Evolutionary conservation across 2,113 vertebrate species (phyloP).

Genomic region (Leucoraja erinaceus): DNA sequence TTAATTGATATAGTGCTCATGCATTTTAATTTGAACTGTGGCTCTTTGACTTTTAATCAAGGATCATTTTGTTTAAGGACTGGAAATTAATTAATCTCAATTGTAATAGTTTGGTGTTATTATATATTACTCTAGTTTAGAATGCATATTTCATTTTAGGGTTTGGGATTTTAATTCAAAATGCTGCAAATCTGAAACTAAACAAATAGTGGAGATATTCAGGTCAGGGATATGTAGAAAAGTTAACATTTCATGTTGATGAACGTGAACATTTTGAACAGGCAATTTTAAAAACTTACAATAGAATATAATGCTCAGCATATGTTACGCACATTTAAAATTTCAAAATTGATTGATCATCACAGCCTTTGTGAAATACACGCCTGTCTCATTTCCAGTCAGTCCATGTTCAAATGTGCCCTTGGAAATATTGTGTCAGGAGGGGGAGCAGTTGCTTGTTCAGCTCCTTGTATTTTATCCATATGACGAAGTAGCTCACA

Average conservation of each 20-base stretch:
- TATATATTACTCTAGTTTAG: not conserved
- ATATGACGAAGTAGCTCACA: not conserved
- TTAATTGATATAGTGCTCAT: not conserved
- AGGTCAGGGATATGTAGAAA: no score
- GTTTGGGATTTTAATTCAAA: not conserved
- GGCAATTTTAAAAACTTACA: no score
- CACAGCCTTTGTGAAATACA: no score
- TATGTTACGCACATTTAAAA: not conserved
- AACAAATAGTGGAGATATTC: no score
- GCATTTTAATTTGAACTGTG: not conserved
- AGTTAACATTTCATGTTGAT: no score
- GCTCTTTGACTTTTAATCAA: not conserved
- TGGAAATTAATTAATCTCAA: not conserved
- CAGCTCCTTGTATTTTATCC: not conserved
- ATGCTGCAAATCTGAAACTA: no score
- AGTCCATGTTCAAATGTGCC: no score
- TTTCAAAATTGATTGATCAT: not conserved
- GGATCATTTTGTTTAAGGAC: slow-evolving; percentile 23
- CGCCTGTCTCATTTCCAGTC: no score
- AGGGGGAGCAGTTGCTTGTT: not conserved
- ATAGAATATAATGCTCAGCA: not conserved
- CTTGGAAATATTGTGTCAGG: not conserved
- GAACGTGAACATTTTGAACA: not conserved
- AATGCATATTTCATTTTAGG: not conserved
- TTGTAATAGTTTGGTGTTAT: not conserved